A percentile compares a stretch with the other conserved stretches of the same genome.
Conservation (phyloP, 2,113 vertebrate genomes). For the Coracopsis vasa region DNA sequence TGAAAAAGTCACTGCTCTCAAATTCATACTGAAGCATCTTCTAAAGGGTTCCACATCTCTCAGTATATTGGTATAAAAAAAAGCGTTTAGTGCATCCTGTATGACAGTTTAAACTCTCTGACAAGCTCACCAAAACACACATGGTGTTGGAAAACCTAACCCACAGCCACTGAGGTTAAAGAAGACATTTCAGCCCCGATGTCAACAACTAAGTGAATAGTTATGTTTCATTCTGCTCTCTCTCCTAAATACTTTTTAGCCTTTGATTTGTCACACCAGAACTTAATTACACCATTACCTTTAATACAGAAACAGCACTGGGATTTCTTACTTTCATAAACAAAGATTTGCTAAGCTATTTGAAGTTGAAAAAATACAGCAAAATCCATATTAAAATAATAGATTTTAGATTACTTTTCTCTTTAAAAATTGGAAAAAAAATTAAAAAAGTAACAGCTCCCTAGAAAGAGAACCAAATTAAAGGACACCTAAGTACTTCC, state of each 20-base stretch:
- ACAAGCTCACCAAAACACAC: not conserved
- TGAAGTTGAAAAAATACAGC: not conserved
- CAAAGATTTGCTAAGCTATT: not conserved
- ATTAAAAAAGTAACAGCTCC: not conserved
- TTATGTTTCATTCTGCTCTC: not conserved
- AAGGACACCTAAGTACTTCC: not conserved
- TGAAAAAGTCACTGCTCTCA: not conserved
- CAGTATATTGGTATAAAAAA: not conserved
- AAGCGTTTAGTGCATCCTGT: not conserved
- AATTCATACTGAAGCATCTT: not conserved
- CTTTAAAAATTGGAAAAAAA: not conserved
- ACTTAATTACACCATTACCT: not conserved
- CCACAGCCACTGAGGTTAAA: not conserved
- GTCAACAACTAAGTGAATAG: not conserved
- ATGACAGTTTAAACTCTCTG: not conserved
- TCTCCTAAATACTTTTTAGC: not conserved
- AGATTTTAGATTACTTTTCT: not conserved
- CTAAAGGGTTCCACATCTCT: not conserved
- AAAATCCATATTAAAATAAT: not conserved
- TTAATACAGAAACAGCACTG: not conserved
- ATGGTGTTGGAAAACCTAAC: not conserved
- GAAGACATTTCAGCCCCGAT: accelerated
- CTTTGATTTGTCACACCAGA: not conserved
- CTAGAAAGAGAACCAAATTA: not conserved
- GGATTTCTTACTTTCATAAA: not conserved